Conservation (phyloP, 1,140 invertebrate species). For the Diabrotica virgifera region DNA sequence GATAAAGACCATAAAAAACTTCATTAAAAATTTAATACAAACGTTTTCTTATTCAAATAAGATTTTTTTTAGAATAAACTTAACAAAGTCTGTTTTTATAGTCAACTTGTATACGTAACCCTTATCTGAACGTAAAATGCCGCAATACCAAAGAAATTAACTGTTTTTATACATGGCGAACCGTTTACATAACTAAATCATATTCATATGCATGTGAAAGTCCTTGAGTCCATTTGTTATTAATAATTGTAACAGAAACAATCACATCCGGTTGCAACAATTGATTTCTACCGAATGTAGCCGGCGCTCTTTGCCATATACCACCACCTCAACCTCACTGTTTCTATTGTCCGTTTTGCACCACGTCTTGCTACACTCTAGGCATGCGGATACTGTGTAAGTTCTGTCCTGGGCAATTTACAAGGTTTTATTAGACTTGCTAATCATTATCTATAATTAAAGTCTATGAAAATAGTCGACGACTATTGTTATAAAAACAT, state of each 20-base stretch:
- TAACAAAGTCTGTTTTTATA: too few relatives aligned
- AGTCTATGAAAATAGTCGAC: too few relatives aligned
- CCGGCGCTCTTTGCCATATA: background rate
- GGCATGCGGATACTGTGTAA: background rate
- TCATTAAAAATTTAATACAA: too few relatives aligned
- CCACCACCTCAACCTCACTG: background rate
- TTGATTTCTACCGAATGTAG: slow-evolving; percentile 1
- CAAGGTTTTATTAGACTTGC: background rate
- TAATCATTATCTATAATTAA: too few relatives aligned
- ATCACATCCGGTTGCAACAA: background rate
- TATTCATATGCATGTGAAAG: background rate
- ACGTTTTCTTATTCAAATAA: too few relatives aligned
- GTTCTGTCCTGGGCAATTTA: background rate
- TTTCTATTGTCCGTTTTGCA: background rate
- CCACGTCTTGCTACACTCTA: background rate
- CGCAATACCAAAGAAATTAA: background rate
- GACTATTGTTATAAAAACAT: too few relatives aligned
- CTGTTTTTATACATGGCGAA: background rate
- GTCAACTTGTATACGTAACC: too few relatives aligned
- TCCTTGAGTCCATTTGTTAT: background rate
- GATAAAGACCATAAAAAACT: too few relatives aligned
- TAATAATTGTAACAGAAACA: slow-evolving; percentile 1
- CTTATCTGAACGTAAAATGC: background rate
- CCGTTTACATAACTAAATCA: background rate
- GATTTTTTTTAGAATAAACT: too few relatives aligned